phyloP scores from a whole-genome alignment of 2,888 invertebrate species.

The Alsophila aescularia region DNA sequence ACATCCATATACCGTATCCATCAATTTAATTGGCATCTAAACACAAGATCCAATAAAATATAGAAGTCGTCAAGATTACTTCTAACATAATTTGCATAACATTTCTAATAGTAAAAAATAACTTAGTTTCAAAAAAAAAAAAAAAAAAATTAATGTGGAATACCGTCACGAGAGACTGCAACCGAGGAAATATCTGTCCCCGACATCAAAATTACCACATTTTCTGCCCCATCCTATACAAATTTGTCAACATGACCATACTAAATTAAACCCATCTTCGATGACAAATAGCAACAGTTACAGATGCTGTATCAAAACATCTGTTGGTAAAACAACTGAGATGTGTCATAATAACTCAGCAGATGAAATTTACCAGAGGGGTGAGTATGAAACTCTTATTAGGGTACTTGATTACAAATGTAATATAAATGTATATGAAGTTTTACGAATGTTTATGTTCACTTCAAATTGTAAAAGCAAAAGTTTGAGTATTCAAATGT shows the following conservation, averaged over 20 bases:
- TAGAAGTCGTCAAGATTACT: too few species aligned
- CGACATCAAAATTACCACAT: conserved; percentile 35
- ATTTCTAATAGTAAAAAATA: too few species aligned
- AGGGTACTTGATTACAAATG: conserved; percentile 4
- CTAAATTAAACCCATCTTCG: conserved; percentile 69
- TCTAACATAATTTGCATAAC: too few species aligned
- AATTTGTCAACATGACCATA: conserved; percentile 50
- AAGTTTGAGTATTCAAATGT: not conserved
- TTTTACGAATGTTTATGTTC: not conserved
- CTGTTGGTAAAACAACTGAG: conserved; percentile 63
- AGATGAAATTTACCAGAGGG: conserved; percentile 29
- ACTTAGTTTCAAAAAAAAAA: too few species aligned
- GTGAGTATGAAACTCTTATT: conserved; percentile 14
- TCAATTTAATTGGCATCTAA: too few species aligned
- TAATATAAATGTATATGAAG: not conserved
- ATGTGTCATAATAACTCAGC: conserved; percentile 64
- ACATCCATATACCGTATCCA: too few species aligned
- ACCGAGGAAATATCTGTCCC: conserved; percentile 19
- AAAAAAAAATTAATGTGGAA: too few species aligned
- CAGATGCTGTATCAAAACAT: conserved; percentile 42
- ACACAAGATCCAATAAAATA: too few species aligned
- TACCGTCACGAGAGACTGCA: too few species aligned
- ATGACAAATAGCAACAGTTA: conserved; percentile 69
- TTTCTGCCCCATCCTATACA: conserved; percentile 44
- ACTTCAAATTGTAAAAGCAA: too few species aligned